A percentile compares a stretch with the other conserved stretches of the same genome.
These are phyloP conservation scores for Lysandra bellargus DNA, from an alignment of 2,888 invertebrate genomes.

Conservation along the genomic window DNA sequence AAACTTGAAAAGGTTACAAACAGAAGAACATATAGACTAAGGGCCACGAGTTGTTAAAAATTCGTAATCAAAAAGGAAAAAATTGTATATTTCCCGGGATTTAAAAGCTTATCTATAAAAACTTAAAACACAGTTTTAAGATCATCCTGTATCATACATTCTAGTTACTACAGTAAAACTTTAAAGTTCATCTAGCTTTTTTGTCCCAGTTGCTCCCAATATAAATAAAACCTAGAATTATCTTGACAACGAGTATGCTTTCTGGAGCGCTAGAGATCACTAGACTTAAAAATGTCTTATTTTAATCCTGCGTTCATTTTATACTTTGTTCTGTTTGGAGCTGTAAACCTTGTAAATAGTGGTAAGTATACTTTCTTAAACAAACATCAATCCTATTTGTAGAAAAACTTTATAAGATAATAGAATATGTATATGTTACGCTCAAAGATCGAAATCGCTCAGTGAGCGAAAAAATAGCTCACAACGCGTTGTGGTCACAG, in stretches of 20 bases:
- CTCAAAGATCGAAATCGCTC: too few relatives aligned
- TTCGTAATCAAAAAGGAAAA: too few relatives aligned
- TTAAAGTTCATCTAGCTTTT: background rate
- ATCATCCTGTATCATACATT: background rate
- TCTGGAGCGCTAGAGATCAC: background rate
- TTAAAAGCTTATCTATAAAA: background rate
- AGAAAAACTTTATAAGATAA: too few relatives aligned
- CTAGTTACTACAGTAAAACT: background rate
- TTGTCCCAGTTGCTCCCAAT: background rate
- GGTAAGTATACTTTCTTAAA: background rate
- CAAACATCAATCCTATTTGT: background rate
- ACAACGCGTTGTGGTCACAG: too few relatives aligned
- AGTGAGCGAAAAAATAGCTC: too few relatives aligned
- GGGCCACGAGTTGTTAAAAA: too few relatives aligned
- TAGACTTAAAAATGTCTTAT: background rate
- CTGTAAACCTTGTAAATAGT: background rate
- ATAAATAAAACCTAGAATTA: background rate
- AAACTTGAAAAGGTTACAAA: too few relatives aligned
- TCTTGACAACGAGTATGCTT: background rate
- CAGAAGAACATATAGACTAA: too few relatives aligned
- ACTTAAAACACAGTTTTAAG: background rate
- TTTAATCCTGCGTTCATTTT: conserved; percentile 4
- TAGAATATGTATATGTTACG: too few relatives aligned
- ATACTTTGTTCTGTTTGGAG: background rate
- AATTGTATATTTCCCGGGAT: background rate